Percentiles rank a stretch among this genome's conserved stretches.
Conservation (phyloP, 2,888 invertebrate genomes). For the Cantharis flavilabris region DNA sequence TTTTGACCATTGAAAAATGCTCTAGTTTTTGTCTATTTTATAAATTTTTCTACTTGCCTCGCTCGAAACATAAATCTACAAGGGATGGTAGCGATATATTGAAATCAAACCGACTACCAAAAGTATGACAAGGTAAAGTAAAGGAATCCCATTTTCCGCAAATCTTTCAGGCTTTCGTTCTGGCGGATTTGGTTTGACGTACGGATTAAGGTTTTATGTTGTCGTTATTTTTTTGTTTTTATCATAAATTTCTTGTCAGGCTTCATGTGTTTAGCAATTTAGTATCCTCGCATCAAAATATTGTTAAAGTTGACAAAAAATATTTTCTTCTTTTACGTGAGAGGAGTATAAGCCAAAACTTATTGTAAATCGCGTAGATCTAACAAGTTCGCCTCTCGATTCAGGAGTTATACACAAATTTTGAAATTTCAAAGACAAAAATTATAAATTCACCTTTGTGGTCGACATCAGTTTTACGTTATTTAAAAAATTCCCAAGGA, state of each 20-base stretch:
- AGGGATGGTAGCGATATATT: background rate
- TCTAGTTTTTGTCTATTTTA: background rate
- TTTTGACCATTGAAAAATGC: background rate
- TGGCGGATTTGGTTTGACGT: conserved; percentile 19
- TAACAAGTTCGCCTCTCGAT: no score
- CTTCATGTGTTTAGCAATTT: conserved; percentile 7
- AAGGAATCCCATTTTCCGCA: conserved; percentile 16
- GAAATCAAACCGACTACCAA: background rate
- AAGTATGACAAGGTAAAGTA: conserved; percentile 13
- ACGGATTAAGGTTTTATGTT: conserved; percentile 21
- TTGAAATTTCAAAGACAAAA: no score
- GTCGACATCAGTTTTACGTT: background rate
- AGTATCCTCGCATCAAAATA: background rate
- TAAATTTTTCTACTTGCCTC: background rate
- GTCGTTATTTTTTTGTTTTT: conserved; percentile 17
- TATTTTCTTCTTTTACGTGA: background rate
- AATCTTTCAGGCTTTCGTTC: conserved; percentile 12
- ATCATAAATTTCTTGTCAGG: conserved; percentile 12
- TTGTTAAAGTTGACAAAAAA: background rate
- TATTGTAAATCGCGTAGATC: no score
- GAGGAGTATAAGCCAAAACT: no score
- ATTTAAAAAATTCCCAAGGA: background rate
- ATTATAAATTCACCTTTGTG: background rate
- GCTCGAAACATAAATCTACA: background rate
- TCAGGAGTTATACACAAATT: no score